Conservation (phyloP, 2,797 vertebrate species). For the Podarcis siculus region DNA sequence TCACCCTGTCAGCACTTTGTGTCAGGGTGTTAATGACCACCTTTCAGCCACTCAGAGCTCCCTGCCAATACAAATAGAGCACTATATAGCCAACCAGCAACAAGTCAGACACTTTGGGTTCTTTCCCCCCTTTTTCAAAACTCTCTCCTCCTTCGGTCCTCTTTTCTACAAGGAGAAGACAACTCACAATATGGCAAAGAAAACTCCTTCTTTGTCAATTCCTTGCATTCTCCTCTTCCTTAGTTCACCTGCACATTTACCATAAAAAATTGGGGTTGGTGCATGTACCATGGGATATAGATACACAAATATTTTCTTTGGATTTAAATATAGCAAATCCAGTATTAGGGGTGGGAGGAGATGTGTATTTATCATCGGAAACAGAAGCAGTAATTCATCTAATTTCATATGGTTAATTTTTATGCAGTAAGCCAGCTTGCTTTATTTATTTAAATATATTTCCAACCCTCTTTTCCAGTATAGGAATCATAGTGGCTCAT, state of each 20-base stretch:
- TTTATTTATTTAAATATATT: neutral
- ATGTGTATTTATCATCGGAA: neutral
- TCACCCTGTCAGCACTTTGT: conserved; percentile 78
- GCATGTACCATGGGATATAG: conserved; percentile 28
- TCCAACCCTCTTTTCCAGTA: neutral
- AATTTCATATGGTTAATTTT: neutral
- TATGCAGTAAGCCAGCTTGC: too few species aligned
- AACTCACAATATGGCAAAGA: conserved; percentile 43
- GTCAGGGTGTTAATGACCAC: conserved; percentile 81
- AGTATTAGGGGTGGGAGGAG: neutral
- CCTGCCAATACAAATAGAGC: conserved; percentile 78
- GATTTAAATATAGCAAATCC: conserved; percentile 32
- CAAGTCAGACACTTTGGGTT: conserved; percentile 55
- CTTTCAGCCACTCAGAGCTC: conserved; percentile 77
- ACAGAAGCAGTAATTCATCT: conserved; percentile 18
- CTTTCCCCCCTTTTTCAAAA: conserved; percentile 29
- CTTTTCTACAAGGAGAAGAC: conserved; percentile 24
- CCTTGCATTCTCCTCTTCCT: fast-evolving
- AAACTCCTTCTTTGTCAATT: conserved; percentile 42
- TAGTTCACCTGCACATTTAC: neutral
- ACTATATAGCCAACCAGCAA: conserved; percentile 71
- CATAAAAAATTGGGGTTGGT: neutral
- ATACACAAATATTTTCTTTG: neutral
- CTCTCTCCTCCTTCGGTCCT: neutral
- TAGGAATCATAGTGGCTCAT: neutral